Conservation (phyloP, 2,797 vertebrate species). For the Threskiornis aethiopicus region DNA sequence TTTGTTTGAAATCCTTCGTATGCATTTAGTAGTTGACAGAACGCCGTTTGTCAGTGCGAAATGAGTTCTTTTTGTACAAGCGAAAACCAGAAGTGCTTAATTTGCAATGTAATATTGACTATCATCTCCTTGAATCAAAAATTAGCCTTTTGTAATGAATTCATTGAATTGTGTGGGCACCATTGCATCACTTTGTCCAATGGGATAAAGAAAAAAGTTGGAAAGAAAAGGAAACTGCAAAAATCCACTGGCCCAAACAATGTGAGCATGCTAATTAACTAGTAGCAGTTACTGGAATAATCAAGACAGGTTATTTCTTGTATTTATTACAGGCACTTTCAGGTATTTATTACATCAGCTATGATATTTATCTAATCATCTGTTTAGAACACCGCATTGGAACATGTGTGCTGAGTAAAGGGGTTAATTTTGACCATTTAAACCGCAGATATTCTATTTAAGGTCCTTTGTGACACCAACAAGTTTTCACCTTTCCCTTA, state of each 20-base stretch:
- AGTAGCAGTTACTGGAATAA: not conserved
- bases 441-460: not conserved
- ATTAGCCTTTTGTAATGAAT: not conserved
- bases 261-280: not conserved
- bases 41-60: not conserved
- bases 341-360: slow-evolving; percentile 46
- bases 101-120: not conserved
- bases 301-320: slow-evolving; percentile 44
- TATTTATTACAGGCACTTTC: slow-evolving; percentile 11
- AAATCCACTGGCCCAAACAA: not conserved
- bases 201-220: not conserved
- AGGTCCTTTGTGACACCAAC: not conserved
- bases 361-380: not conserved
- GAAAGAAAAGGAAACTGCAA: not conserved
- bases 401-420: not conserved
- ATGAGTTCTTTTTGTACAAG: not conserved
- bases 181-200: not conserved
- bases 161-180: not conserved
- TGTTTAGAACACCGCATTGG: not conserved
- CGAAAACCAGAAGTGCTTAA: not conserved
- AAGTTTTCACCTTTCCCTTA: not conserved
- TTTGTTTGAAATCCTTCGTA: not conserved
- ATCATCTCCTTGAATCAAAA: not conserved
- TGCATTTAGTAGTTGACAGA: not conserved
- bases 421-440: not conserved